phyloP scores from a whole-genome alignment of 2,113 vertebrate species.

The Alouatta palliata region DNA sequence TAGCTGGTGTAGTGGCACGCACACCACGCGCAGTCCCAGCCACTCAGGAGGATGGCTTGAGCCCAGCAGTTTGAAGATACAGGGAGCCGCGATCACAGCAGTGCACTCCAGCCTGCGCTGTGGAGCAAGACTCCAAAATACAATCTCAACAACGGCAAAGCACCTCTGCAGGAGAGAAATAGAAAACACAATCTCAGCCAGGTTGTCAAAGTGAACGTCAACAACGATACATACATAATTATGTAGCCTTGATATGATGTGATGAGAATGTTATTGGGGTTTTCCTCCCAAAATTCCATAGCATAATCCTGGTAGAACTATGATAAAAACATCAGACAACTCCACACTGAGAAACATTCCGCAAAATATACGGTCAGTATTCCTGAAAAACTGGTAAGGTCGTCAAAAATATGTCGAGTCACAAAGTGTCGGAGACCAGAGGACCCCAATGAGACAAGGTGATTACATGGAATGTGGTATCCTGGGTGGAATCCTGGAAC shows the following conservation, averaged over 20 bases:
- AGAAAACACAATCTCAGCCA: no score
- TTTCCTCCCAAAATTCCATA: neutral
- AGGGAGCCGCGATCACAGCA: no score
- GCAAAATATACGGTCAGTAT: neutral
- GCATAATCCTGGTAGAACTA: fast-evolving
- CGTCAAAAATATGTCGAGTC: neutral
- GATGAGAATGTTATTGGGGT: neutral
- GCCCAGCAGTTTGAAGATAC: no score
- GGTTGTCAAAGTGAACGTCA: no score
- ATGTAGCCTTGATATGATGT: neutral
- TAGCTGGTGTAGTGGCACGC: no score
- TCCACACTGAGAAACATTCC: neutral
- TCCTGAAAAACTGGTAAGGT: neutral
- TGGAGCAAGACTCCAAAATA: neutral
- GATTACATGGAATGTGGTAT: neutral
- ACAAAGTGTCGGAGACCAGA: neutral
- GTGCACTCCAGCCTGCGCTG: no score
- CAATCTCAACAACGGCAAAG: neutral
- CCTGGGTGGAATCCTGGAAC: neutral
- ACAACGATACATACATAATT: neutral
- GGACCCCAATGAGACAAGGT: neutral
- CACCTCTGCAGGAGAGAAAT: neutral
- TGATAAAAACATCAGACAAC: neutral
- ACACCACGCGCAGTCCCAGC: no score
- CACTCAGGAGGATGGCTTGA: no score